phyloP scores from a whole-genome alignment of 1,140 invertebrate species.

The Acromyrmex charruanus region DNA sequence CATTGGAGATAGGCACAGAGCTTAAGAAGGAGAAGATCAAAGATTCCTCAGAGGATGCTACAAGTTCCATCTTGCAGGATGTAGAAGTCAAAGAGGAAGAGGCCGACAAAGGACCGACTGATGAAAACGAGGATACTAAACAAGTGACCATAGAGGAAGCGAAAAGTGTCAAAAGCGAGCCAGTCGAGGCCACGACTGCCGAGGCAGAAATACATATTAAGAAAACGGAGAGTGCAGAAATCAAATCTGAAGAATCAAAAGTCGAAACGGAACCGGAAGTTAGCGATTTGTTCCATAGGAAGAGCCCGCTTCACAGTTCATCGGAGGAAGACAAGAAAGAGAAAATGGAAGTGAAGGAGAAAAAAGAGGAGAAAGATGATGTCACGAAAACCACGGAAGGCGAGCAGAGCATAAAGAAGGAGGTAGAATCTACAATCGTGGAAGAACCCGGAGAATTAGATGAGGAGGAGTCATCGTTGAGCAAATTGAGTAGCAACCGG shows the following conservation, averaged over 20 bases:
- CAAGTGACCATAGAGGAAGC: conserved; percentile 39
- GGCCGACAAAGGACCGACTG: conserved; percentile 44
- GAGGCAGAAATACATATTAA: conserved; percentile 14
- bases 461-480: conserved; percentile 84
- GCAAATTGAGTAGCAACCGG: conserved; percentile 81
- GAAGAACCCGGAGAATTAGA: conserved; percentile 81
- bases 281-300: background rate
- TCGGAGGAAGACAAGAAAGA: conserved; percentile 70
- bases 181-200: conserved; percentile 42
- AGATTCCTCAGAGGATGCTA: conserved; percentile 67
- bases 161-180: conserved; percentile 54
- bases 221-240: conserved; percentile 61
- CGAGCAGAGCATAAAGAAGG: conserved; percentile 82
- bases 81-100: conserved; percentile 72
- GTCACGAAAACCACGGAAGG: conserved; percentile 74
- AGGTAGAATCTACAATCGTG: conserved; percentile 77
- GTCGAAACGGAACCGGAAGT: conserved; percentile 33
- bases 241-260: conserved; percentile 56
- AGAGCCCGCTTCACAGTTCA: conserved; percentile 7
- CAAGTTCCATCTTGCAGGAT: conserved; percentile 64
- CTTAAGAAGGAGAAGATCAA: conserved; percentile 71
- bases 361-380: conserved; percentile 69
- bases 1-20: conserved; percentile 60
- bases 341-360: conserved; percentile 61
- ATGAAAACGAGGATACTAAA: conserved; percentile 34